These are phyloP conservation scores for Emydura subglobosa DNA, from an alignment of 2,113 vertebrate species.

Conservation along the genomic window DNA sequence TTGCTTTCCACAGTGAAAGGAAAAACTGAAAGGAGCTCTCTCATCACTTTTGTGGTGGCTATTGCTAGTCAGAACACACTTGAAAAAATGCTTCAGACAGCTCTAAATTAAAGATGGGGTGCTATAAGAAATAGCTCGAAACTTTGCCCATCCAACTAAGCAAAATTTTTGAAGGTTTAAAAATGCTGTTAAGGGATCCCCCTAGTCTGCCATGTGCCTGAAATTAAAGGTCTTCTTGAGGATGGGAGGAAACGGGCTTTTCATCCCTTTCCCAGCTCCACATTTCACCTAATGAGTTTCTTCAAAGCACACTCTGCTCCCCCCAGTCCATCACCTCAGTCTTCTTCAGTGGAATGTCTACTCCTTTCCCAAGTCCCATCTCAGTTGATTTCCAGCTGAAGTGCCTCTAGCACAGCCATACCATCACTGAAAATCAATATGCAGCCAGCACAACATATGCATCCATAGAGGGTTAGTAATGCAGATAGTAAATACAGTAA, in stretches of 20 bases:
- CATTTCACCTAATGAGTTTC: neutral
- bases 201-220: neutral
- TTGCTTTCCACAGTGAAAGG: conserved; percentile 6
- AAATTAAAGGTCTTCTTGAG: conserved; percentile 44
- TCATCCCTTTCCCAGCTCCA: neutral
- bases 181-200: conserved; percentile 38
- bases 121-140: conserved; percentile 35
- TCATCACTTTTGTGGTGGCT: conserved; percentile 36
- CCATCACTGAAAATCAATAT: neutral
- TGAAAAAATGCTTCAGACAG: conserved; percentile 26
- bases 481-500: neutral
- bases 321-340: neutral
- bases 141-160: conserved; percentile 40
- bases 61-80: conserved; percentile 43
- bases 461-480: neutral
- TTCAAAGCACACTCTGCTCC: neutral
- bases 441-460: neutral
- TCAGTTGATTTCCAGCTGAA: neutral
- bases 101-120: conserved; percentile 55
- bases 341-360: neutral
- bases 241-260: neutral
- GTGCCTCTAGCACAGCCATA: neutral
- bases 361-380: neutral
- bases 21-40: conserved; percentile 46
- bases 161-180: conserved; percentile 25